These are phyloP conservation scores for Porites lobata DNA, from an alignment of 92 coral and sea anemone species.

Conservation along the genomic window DNA sequence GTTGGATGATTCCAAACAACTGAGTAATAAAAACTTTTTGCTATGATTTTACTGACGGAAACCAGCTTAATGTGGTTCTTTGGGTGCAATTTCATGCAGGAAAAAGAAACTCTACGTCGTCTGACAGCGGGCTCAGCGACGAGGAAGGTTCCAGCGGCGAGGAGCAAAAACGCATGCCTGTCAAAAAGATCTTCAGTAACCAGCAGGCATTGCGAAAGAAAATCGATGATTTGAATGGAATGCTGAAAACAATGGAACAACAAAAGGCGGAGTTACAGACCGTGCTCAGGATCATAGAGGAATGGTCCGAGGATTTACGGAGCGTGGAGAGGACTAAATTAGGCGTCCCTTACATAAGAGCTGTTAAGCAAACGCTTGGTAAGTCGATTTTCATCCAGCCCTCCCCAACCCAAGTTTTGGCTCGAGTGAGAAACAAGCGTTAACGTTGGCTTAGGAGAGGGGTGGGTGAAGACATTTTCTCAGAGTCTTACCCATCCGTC, in stretches of 20 bases:
- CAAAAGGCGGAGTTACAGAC: constrained; percentile 78
- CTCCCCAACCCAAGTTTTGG: not conserved
- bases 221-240: constrained; percentile 82
- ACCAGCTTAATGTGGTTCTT: too few relatives aligned
- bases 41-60: too few relatives aligned
- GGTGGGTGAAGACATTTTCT: too few relatives aligned
- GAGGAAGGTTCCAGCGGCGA: constrained; percentile 79
- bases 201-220: constrained; percentile 74
- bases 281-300: constrained; percentile 70
- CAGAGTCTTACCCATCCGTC: too few relatives aligned
- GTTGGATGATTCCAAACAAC: too few relatives aligned
- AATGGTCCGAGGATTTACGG: constrained; percentile 82
- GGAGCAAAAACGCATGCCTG: constrained; percentile 81
- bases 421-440: not conserved
- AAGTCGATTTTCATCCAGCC: constrained; percentile 2
- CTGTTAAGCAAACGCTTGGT: constrained; percentile 87
- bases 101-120: constrained; percentile 28
- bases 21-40: too few relatives aligned
- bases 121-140: constrained; percentile 75
- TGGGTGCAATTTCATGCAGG: not conserved
- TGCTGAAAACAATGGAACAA: constrained; percentile 79
- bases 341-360: constrained; percentile 94
- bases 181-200: constrained; percentile 84
- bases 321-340: constrained; percentile 85
- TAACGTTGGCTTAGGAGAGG: too few relatives aligned